Conservation (phyloP, 2,113 vertebrate genomes). For the Poecilia latipinna region DNA sequence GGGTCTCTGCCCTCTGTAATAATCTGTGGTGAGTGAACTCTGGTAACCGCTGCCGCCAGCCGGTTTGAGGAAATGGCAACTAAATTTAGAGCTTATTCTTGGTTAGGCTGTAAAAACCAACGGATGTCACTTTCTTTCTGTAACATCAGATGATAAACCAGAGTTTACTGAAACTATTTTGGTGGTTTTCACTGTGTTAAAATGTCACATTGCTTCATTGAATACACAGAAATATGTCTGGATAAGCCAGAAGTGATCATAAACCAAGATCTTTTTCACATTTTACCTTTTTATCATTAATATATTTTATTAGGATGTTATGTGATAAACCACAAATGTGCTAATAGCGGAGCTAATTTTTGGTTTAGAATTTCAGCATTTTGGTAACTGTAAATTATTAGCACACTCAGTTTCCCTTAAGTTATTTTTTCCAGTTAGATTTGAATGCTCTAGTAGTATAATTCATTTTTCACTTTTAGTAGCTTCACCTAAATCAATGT, state of each 20-base stretch:
- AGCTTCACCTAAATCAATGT: too few relatives aligned
- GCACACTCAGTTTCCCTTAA: too few relatives aligned
- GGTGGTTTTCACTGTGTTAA: neutral
- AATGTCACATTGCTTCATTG: neutral
- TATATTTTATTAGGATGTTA: too few relatives aligned
- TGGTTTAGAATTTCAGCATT: too few relatives aligned
- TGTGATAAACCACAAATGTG: too few relatives aligned
- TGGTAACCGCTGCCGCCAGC: neutral
- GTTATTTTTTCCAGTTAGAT: too few relatives aligned
- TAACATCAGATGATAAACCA: neutral
- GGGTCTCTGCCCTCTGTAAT: neutral
- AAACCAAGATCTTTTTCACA: too few relatives aligned
- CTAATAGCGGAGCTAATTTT: too few relatives aligned
- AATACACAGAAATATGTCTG: neutral
- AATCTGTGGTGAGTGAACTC: constrained; percentile 19
- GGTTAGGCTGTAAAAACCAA: neutral
- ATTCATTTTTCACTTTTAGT: too few relatives aligned
- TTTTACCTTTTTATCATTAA: too few relatives aligned
- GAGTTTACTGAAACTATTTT: neutral
- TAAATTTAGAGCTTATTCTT: constrained; percentile 47
- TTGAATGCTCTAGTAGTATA: too few relatives aligned
- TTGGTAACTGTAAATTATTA: too few relatives aligned
- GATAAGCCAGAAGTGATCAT: neutral
- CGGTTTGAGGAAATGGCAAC: constrained; percentile 33
- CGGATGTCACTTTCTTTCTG: neutral